Conservation (phyloP, 2,888 invertebrate genomes). For the Crepidodera aurea region DNA sequence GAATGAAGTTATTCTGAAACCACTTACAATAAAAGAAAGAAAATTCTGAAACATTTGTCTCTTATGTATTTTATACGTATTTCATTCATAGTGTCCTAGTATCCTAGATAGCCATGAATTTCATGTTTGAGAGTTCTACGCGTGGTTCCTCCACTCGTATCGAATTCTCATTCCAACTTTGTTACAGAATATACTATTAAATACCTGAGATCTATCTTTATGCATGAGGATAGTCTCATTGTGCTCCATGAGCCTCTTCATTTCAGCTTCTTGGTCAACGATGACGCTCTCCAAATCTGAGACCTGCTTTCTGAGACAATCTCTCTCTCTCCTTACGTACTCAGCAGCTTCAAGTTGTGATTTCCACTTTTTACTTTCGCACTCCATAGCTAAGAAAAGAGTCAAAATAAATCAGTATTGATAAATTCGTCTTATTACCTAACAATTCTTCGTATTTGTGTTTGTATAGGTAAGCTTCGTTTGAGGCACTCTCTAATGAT, state of each 20-base stretch:
- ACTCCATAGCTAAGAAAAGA: conserved; percentile 41
- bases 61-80: too few relatives aligned
- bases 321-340: conserved; percentile 61
- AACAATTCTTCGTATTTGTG: conserved; percentile 52
- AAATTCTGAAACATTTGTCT: too few relatives aligned
- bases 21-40: too few relatives aligned
- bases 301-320: conserved; percentile 62
- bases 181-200: too few relatives aligned
- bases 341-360: conserved; percentile 51
- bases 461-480: conserved; percentile 56
- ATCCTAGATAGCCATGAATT: too few relatives aligned
- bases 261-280: conserved; percentile 68
- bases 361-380: conserved; percentile 50
- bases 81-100: too few relatives aligned
- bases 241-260: conserved; percentile 64
- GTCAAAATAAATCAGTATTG: background rate
- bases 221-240: conserved; percentile 61
- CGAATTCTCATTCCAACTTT: too few relatives aligned
- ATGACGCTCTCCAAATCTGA: conserved; percentile 66
- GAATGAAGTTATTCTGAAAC: too few relatives aligned
- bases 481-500: conserved; percentile 49
- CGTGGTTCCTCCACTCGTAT: too few relatives aligned
- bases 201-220: conserved; percentile 55
- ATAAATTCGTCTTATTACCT: too few relatives aligned
- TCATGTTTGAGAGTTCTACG: too few relatives aligned